Conservation (phyloP, 2,888 invertebrate genomes). For the Seira sanloemensis region DNA sequence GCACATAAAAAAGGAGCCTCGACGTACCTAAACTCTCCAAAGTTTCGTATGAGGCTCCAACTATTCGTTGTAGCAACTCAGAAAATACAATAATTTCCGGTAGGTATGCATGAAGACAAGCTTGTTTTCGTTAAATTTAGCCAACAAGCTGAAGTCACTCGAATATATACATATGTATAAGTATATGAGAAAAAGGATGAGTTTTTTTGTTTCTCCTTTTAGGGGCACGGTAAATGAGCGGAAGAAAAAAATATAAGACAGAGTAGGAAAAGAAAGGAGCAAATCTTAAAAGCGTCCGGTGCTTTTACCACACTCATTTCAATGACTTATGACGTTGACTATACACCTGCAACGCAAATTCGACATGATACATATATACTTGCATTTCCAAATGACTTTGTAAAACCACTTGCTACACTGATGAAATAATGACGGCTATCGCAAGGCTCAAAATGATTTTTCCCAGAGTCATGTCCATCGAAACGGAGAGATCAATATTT, state of each 20-base stretch:
- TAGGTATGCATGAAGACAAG: too few species aligned
- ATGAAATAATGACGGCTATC: too few species aligned
- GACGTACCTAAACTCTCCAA: too few species aligned
- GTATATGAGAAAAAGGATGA: background rate
- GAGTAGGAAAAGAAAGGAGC: conserved; percentile 28
- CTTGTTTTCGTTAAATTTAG: too few species aligned
- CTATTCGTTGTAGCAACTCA: background rate
- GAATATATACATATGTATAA: background rate
- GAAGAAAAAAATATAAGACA: conserved; percentile 30
- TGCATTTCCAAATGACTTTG: too few species aligned
- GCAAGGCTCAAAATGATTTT: too few species aligned
- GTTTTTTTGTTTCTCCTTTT: background rate
- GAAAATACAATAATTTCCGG: background rate
- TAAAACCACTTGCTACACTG: too few species aligned
- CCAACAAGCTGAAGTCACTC: too few species aligned
- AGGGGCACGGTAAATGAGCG: conserved; percentile 25
- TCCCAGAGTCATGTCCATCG: too few species aligned
- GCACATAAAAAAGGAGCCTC: background rate
- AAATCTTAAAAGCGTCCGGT: conserved; percentile 23
- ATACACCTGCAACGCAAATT: too few species aligned
- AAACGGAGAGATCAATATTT: too few species aligned
- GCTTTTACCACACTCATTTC: conserved; percentile 32
- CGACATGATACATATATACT: too few species aligned
- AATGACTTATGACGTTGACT: background rate
- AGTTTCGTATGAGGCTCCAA: background rate